Conservation (phyloP, 1,140 invertebrate genomes). For the Harpegnathos saltator region DNA sequence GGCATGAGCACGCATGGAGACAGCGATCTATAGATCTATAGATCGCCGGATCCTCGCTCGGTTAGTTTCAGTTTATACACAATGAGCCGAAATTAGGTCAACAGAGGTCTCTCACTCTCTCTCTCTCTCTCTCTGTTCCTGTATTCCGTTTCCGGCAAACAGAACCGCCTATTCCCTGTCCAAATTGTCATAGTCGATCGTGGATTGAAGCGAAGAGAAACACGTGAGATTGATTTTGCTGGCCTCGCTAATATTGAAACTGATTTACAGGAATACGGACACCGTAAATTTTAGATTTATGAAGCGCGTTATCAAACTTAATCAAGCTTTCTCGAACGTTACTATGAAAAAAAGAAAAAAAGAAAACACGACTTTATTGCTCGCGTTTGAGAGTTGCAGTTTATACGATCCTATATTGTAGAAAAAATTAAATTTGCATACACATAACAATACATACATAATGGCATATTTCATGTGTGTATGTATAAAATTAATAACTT, state of each 20-base stretch:
- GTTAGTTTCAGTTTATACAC: constrained; percentile 60
- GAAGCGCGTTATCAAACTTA: neutral
- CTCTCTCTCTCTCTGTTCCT: constrained; percentile 14
- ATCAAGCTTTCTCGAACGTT: neutral
- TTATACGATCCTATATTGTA: too few species aligned
- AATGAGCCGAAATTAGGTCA: constrained; percentile 61
- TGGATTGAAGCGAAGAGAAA: constrained; percentile 56
- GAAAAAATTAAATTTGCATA: too few species aligned
- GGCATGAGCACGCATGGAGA: too few species aligned
- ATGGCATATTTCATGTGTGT: too few species aligned
- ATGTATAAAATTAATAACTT: too few species aligned
- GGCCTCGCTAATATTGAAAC: constrained; percentile 39
- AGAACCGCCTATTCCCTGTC: constrained; percentile 50
- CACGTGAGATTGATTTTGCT: constrained; percentile 51
- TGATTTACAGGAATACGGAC: too few species aligned
- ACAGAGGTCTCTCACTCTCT: constrained; percentile 30
- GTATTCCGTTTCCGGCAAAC: constrained; percentile 51
- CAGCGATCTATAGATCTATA: constrained; percentile 20
- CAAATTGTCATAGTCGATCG: constrained; percentile 57
- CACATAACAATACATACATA: too few species aligned
- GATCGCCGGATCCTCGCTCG: constrained; percentile 44
- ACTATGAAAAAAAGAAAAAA: too few species aligned
- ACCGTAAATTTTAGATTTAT: neutral
- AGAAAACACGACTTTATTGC: too few species aligned
- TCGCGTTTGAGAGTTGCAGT: too few species aligned